Evolutionary conservation across 2,888 invertebrate genomes (phyloP).

Genomic region (Gasteruption jaculator): DNA sequence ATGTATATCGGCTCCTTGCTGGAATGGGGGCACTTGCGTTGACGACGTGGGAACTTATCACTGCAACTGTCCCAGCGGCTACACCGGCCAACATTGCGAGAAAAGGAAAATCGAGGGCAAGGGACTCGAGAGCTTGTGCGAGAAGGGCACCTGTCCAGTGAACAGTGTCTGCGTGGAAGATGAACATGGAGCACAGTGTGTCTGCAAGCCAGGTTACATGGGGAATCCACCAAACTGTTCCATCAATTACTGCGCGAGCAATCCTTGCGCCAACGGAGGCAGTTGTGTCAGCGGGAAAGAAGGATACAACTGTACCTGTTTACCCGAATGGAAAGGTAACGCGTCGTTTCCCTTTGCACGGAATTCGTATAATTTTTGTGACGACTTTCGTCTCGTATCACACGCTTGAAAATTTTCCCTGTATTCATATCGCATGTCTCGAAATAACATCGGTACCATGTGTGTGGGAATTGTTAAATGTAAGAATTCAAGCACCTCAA

Average conservation of each 20-base stretch:
- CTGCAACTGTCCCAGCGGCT: slow-evolving; percentile 58
- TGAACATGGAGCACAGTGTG: slow-evolving; percentile 55
- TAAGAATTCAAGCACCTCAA: no score
- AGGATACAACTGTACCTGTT: slow-evolving; percentile 67
- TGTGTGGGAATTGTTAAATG: slow-evolving; percentile 16
- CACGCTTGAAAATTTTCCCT: not conserved
- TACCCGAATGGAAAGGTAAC: slow-evolving; percentile 67
- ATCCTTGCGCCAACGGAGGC: slow-evolving; percentile 73
- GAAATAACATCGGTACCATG: no score
- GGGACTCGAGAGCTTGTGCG: slow-evolving; percentile 54
- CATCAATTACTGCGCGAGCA: slow-evolving; percentile 60
- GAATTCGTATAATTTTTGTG: not conserved
- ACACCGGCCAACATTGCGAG: slow-evolving; percentile 56
- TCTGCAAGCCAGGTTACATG: slow-evolving; percentile 62
- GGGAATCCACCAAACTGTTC: slow-evolving; percentile 51
- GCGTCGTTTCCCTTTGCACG: not conserved
- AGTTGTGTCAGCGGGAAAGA: slow-evolving; percentile 60
- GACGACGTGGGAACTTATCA: slow-evolving; percentile 58
- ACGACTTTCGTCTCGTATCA: not conserved
- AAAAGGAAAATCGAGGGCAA: no score
- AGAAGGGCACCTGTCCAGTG: slow-evolving; percentile 58
- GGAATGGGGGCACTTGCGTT: slow-evolving; percentile 59
- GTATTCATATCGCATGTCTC: not conserved
- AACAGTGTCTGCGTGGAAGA: slow-evolving; percentile 65
- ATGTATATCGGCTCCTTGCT: slow-evolving; percentile 60